These are phyloP conservation scores for Clinocottus analis DNA, from an alignment of 2,113 vertebrate species.

Conservation along the genomic window DNA sequence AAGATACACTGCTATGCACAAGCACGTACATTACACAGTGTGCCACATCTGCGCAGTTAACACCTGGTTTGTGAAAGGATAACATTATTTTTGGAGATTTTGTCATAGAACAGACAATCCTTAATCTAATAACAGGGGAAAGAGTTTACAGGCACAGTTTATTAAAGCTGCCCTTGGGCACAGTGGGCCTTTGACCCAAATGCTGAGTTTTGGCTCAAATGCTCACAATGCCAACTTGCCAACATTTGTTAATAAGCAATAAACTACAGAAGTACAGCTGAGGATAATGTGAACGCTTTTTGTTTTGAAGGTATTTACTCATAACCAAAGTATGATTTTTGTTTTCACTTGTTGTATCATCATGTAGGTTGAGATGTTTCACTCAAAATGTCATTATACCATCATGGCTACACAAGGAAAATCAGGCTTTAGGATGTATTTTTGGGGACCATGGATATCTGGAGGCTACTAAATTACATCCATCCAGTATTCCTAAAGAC, in stretches of 20 bases:
- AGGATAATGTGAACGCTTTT: too few relatives aligned
- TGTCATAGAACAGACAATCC: neutral
- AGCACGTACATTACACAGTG: neutral
- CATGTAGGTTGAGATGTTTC: neutral
- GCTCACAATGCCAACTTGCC: neutral
- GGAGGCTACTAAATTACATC: neutral
- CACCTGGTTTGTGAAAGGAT: neutral
- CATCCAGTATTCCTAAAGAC: neutral
- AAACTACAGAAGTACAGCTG: neutral
- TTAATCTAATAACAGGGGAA: neutral
- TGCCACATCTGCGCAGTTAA: neutral
- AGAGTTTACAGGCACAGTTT: neutral
- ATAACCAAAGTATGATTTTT: neutral
- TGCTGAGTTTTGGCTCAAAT: neutral
- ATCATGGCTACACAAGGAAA: neutral
- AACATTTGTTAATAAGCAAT: neutral
- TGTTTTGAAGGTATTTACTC: neutral
- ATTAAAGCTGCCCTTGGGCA: neutral
- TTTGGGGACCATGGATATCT: neutral
- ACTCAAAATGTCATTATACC: neutral
- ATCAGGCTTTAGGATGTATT: neutral
- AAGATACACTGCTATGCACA: neutral
- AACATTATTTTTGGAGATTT: neutral
- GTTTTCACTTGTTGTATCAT: neutral
- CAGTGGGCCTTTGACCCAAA: neutral